Conservation (phyloP, 2,113 vertebrate species). For the Channa maculata region DNA sequence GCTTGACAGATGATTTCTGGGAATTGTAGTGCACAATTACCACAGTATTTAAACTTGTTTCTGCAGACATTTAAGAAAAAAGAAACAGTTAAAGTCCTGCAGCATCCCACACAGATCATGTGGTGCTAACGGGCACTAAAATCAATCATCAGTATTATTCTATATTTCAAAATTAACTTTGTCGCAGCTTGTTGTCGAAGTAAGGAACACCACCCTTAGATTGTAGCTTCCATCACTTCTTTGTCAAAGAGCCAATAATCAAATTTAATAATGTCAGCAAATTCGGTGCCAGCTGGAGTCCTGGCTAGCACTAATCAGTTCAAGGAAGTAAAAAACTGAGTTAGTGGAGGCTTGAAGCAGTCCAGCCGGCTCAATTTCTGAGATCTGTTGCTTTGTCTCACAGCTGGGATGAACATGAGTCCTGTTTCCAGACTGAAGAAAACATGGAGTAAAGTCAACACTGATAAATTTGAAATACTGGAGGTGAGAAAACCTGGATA, state of each 20-base stretch:
- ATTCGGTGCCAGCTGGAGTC: conserved; percentile 26
- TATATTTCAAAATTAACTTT: too few species aligned
- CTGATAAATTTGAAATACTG: conserved; percentile 94
- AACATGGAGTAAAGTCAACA: conserved; percentile 97
- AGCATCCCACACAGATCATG: too few species aligned
- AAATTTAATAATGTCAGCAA: conserved; percentile 11
- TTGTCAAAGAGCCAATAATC: not conserved
- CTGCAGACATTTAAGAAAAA: not conserved
- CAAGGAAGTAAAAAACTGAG: conserved; percentile 14
- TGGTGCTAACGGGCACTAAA: too few species aligned
- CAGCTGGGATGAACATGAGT: conserved; percentile 97
- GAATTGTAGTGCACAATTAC: not conserved
- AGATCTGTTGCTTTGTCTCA: conserved; percentile 4
- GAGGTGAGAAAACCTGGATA: conserved; percentile 83
- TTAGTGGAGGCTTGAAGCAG: conserved; percentile 16
- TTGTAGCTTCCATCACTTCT: not conserved
- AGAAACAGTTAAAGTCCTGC: not conserved
- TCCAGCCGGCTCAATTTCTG: conserved; percentile 2
- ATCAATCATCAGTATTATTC: too few species aligned
- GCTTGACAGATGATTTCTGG: not conserved
- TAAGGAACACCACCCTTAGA: not conserved
- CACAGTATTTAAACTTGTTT: not conserved
- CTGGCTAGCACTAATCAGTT: conserved; percentile 16
- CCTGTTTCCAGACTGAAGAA: conserved; percentile 95
- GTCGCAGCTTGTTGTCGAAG: not conserved